Percentiles rank a stretch among this genome's conserved stretches.
phyloP scores from a whole-genome alignment of 2,888 invertebrate species.

The Lasioglossum vierecki region DNA sequence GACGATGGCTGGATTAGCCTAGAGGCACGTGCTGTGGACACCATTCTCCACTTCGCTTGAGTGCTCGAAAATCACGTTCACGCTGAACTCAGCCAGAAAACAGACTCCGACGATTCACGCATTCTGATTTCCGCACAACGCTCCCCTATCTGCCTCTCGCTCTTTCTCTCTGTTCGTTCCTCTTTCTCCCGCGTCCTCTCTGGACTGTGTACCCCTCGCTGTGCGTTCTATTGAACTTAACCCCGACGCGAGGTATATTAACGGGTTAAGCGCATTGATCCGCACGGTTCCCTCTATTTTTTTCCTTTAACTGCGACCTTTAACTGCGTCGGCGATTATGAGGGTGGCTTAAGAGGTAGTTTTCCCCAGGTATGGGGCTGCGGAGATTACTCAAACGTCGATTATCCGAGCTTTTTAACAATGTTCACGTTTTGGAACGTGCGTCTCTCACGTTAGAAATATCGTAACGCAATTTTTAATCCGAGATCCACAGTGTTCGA shows the following conservation, averaged over 20 bases:
- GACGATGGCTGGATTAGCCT: conserved; percentile 79
- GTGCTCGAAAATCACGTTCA: conserved; percentile 80
- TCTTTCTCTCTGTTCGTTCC: not conserved
- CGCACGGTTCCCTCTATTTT: not conserved
- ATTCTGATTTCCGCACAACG: conserved; percentile 55
- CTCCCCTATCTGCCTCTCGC: not conserved
- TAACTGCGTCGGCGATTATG: not conserved
- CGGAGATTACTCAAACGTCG: not conserved
- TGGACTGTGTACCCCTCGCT: conserved; percentile 8
- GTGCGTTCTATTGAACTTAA: conserved; percentile 34
- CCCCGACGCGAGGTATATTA: conserved; percentile 12
- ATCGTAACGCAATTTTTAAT: not conserved
- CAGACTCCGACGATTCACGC: conserved; percentile 71
- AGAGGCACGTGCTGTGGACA: conserved; percentile 79
- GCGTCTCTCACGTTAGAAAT: not conserved
- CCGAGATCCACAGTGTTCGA: not conserved
- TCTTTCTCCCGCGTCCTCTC: not conserved
- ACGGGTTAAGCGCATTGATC: conserved; percentile 13
- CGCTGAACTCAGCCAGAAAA: conserved; percentile 74
- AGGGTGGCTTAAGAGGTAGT: not conserved
- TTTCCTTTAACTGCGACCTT: not conserved
- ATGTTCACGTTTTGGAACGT: not conserved
- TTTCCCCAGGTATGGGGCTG: not conserved
- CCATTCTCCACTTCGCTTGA: conserved; percentile 80
- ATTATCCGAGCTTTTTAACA: not conserved